A percentile compares a stretch with the other conserved stretches of the same genome.
phyloP scores from a whole-genome alignment of 2,888 invertebrate species.

The Axea sp. region DNA sequence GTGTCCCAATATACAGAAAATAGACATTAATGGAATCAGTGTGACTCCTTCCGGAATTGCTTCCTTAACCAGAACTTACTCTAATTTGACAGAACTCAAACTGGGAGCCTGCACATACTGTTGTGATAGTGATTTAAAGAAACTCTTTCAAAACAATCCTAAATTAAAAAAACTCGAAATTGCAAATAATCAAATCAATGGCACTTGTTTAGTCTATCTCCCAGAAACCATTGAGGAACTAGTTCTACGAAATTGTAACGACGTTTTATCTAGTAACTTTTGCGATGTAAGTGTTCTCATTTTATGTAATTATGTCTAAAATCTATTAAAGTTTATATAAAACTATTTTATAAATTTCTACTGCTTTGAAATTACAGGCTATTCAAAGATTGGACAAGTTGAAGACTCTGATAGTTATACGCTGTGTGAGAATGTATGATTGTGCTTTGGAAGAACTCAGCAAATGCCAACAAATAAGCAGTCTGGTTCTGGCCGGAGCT shows the following conservation, averaged over 20 bases:
- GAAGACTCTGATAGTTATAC: conserved; percentile 4
- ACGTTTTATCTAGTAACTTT: conserved; percentile 65
- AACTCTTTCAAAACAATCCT: conserved; percentile 70
- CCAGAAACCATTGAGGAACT: conserved; percentile 73
- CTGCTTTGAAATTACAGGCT: too few species aligned
- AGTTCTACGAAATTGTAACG: conserved; percentile 67
- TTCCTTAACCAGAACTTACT: conserved; percentile 80
- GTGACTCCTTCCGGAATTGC: conserved; percentile 81
- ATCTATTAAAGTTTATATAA: too few species aligned
- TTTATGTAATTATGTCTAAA: conserved; percentile 1
- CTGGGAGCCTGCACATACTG: conserved; percentile 80
- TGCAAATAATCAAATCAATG: conserved; percentile 65
- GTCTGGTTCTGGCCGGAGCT: conserved; percentile 21
- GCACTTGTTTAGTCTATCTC: conserved; percentile 71
- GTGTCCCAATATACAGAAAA: conserved; percentile 81
- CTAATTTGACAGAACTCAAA: conserved; percentile 79
- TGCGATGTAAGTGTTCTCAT: conserved; percentile 65
- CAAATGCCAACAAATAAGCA: conserved; percentile 19
- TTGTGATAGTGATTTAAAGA: conserved; percentile 72
- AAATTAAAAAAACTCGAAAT: conserved; percentile 70
- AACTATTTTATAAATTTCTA: not conserved
- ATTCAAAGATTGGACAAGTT: conserved; percentile 19
- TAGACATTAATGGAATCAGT: conserved; percentile 80
- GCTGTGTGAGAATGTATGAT: conserved; percentile 27
- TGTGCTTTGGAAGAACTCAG: conserved; percentile 20